A percentile compares a stretch with the other conserved stretches of the same genome.
These are phyloP conservation scores for Acrossocheilus wenchowensis DNA, from an alignment of 2,797 vertebrate species.

Conservation along the genomic window DNA sequence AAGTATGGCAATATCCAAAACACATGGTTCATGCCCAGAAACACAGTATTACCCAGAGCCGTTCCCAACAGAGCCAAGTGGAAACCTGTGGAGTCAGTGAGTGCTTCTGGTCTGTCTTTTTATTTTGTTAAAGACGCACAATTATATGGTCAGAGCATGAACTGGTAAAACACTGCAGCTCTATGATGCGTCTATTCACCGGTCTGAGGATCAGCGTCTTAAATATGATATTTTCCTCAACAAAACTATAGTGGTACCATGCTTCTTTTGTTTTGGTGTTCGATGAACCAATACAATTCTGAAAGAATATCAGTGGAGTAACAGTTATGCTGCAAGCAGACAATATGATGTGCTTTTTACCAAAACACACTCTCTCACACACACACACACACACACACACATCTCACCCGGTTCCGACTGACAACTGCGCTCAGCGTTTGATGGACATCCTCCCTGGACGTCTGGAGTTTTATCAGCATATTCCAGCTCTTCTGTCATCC, in stretches of 20 bases:
- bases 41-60: background rate
- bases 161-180: background rate
- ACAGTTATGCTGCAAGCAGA: background rate
- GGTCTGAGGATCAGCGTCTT: no score
- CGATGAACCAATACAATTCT: background rate
- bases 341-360: constrained; percentile 11
- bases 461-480: constrained; percentile 81
- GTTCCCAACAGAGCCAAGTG: background rate
- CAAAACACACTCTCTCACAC: constrained; percentile 29
- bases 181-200: background rate
- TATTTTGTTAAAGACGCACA: background rate
- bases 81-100: background rate
- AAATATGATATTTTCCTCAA: background rate
- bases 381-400: constrained; percentile 63
- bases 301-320: background rate
- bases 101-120: background rate
- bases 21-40: background rate
- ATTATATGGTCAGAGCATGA: background rate
- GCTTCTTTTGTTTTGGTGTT: background rate
- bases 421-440: constrained; percentile 78
- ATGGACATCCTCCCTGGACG: constrained; percentile 78
- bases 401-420: constrained; percentile 76
- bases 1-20: background rate
- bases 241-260: background rate
- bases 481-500: constrained; percentile 81